Evolutionary conservation across 64 coral and sea anemone genomes (phyloP).

Genomic region (Porites lutea): DNA sequence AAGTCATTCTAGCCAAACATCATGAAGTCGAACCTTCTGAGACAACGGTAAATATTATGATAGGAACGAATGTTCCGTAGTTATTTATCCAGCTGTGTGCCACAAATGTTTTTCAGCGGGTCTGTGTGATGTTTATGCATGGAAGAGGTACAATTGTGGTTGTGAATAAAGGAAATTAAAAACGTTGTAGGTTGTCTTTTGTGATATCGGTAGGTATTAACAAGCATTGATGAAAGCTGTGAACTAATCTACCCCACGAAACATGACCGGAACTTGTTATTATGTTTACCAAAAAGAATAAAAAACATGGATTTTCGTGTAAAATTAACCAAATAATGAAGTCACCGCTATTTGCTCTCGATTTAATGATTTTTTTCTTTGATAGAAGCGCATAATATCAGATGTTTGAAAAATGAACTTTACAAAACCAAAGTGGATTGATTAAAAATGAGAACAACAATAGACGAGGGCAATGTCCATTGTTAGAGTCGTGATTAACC

Average conservation of each 20-base stretch:
- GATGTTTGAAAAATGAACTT: background rate
- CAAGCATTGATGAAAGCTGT: background rate
- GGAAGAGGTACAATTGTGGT: background rate
- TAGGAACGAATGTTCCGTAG: background rate
- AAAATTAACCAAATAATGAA: background rate
- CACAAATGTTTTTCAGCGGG: background rate
- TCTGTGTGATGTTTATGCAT: constrained; percentile 4
- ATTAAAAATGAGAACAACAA: no score
- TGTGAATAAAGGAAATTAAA: constrained; percentile 30
- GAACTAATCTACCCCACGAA: background rate
- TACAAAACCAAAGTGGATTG: no score
- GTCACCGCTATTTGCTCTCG: background rate
- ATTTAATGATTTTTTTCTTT: background rate
- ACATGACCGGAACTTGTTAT: background rate
- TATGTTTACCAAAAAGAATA: background rate
- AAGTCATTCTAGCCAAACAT: constrained; percentile 10
- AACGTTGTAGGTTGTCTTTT: background rate
- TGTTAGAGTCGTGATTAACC: no score
- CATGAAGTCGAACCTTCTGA: background rate
- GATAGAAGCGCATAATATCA: background rate
- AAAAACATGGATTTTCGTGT: background rate
- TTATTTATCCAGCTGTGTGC: constrained; percentile 27
- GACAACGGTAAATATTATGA: constrained; percentile 42
- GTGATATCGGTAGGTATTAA: constrained; percentile 6
- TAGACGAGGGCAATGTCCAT: no score